Conservation (phyloP, 2,113 vertebrate genomes). For the Pelmatolapia mariae region DNA sequence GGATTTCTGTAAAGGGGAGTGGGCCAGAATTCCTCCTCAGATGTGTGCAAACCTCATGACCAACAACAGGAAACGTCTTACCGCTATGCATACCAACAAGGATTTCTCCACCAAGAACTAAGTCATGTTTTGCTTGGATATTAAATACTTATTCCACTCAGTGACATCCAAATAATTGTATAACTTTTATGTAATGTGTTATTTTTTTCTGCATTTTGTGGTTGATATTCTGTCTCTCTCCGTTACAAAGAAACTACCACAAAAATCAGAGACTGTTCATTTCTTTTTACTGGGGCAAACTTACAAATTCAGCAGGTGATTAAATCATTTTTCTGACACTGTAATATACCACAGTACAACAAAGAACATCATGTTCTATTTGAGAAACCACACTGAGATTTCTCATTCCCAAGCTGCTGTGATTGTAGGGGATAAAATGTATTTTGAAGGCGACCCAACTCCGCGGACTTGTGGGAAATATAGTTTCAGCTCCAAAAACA, state of each 20-base stretch:
- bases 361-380: background rate
- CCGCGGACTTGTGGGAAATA: slow-evolving; percentile 8
- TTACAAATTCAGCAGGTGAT: background rate
- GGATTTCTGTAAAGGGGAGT: background rate
- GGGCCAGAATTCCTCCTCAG: background rate
- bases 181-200: background rate
- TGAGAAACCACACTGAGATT: background rate
- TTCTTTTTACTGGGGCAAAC: background rate
- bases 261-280: background rate
- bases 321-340: background rate
- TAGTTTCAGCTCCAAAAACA: background rate
- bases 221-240: background rate
- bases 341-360: background rate
- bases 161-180: background rate
- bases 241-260: background rate
- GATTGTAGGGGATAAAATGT: background rate
- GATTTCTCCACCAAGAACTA: background rate
- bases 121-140: background rate
- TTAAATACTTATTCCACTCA: background rate
- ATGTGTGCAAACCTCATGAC: background rate
- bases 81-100: background rate
- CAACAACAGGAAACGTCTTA: background rate
- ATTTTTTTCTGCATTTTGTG: background rate
- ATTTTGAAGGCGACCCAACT: background rate
- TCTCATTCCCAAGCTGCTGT: background rate